These are phyloP conservation scores for Monoplex corrugatus DNA, from an alignment of 2,888 invertebrate species.

Conservation along the genomic window DNA sequence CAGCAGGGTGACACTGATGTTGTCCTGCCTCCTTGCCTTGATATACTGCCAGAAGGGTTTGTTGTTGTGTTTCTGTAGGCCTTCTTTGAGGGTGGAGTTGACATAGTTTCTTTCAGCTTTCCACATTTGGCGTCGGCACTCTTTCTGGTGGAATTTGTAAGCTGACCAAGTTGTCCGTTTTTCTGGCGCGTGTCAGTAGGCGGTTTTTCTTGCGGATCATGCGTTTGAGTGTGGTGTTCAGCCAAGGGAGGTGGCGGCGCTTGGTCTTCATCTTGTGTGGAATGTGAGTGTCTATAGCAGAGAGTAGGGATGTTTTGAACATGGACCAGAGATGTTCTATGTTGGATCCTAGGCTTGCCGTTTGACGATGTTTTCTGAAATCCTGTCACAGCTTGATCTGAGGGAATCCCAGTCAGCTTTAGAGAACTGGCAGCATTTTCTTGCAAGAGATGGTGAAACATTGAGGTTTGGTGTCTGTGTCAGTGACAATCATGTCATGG, in stretches of 20 bases:
- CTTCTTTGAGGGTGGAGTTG: conserved; percentile 28
- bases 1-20: conserved; percentile 52
- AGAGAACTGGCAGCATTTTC: conserved; percentile 3
- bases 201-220: background rate
- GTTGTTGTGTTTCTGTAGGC: conserved; percentile 50
- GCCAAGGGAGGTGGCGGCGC: background rate
- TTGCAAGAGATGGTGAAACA: background rate
- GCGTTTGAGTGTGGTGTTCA: background rate
- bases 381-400: background rate
- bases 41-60: conserved; percentile 61
- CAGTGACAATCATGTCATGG: conserved; percentile 14
- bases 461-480: conserved; percentile 14
- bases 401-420: conserved; percentile 21
- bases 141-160: background rate
- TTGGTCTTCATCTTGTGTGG: background rate
- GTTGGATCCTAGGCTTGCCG: background rate
- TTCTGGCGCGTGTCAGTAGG: background rate
- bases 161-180: background rate
- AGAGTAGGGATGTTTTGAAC: background rate
- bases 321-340: background rate
- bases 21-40: conserved; percentile 56
- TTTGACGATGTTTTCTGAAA: background rate
- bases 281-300: background rate
- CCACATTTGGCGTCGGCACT: background rate
- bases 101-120: background rate